These are phyloP conservation scores for Neolamprologus tretocephalus DNA, from an alignment of 2,113 vertebrate genomes.

Conservation along the genomic window DNA sequence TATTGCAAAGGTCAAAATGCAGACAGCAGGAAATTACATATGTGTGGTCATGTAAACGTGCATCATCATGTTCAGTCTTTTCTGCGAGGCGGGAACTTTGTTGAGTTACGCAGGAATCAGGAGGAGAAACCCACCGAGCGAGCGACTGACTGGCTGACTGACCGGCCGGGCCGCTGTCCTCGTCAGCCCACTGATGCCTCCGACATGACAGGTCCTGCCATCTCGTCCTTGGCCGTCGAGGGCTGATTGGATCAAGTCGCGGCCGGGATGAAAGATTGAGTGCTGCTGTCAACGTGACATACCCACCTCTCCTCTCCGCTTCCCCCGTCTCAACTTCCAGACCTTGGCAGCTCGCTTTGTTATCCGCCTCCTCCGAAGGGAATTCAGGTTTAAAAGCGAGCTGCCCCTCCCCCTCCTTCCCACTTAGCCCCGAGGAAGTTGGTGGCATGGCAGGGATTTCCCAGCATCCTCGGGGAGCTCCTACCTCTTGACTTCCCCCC, in stretches of 20 bases:
- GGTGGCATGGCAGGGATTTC: constrained; percentile 21
- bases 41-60: background rate
- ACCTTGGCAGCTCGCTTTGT: background rate
- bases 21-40: background rate
- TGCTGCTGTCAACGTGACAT: constrained; percentile 53
- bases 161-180: background rate
- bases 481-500: background rate
- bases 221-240: constrained; percentile 25
- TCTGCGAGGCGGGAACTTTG: constrained; percentile 1
- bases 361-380: background rate
- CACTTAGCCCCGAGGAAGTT: constrained; percentile 5
- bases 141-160: background rate
- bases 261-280: constrained; percentile 57
- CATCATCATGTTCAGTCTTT: background rate
- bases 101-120: background rate
- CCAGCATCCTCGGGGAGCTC: constrained; percentile 32
- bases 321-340: background rate
- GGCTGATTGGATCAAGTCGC: constrained; percentile 60
- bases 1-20: background rate
- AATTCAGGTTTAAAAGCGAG: constrained; percentile 11
- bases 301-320: constrained; percentile 1
- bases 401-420: background rate
- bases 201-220: constrained; percentile 66
- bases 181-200: constrained; percentile 43
- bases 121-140: background rate